Evolutionary conservation across 2,797 vertebrate species (phyloP), one percentile per base, ranked within the genome.

Genomic region (Helarctos malayanus): DNA sequence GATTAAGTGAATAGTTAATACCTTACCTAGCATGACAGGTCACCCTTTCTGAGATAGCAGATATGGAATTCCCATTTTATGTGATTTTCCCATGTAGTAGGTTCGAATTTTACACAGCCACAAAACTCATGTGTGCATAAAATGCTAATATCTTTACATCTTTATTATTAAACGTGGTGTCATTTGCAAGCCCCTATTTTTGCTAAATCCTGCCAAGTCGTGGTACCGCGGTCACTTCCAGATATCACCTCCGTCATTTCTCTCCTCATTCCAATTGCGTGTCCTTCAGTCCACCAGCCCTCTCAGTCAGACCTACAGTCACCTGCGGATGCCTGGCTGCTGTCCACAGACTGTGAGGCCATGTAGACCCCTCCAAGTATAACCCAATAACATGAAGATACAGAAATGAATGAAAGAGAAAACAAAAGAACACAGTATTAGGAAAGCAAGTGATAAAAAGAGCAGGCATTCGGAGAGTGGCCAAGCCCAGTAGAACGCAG

Each of bases 111-210:
- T 27, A 87, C n/a, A 61, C 61, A 57, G n/a, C 89, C 78, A 84
- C 12, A 14, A 91, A 93, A 86, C 10, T 54, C 45, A 80, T 6
- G 21, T 49, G 25, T 87, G 12, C 21, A 47, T 49, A 84, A 84
- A 90, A 84, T 61, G 25, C 16, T 38, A 7, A 49, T 92, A 92
- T 79, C 25, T 85, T 96, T 82, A 52, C 52, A 63, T 94, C 12
- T 41, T 59, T 81, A 14, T 23, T 54, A 78, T 23, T 93, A 54
- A 75, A 57, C 9, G 59, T 78, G 29, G 2, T 7, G 4, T 49
- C 56, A 61, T n/a, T 79, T 25, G 65, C 3, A 52, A 52, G n/a
- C 27, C 61, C 32, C 13, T 32, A 7, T 86, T 78, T 87, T 85
- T 89, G 14, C 52, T 69, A 57, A 61, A 15, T 57, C 54, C 19